Evolutionary conservation across 2,797 vertebrate genomes (phyloP), one percentile per base, ranked within the genome.

Genomic region (Pangasius krempfi): DNA sequence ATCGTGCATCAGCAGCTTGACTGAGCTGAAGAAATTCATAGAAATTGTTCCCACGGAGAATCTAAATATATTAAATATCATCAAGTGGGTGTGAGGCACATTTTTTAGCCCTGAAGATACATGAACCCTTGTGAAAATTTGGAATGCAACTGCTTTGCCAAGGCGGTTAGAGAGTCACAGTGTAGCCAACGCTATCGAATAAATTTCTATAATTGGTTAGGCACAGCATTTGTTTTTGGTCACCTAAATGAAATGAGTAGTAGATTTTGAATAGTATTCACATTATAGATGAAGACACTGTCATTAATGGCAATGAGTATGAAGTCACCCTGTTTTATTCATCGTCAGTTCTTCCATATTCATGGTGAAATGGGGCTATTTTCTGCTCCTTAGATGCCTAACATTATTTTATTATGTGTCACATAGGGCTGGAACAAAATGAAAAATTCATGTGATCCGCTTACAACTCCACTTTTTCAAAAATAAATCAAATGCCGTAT

Each of bases 21-120:
- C 16, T 68, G 16, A n/a, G 60, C 62, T 60, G 13, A 56, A 56
- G 47, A 85, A 50, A n/a, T 56, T 82, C 33, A 47, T 58, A 82
- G 50, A 79, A 56, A 54, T 12, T 58, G 52, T 80, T 79, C 40
- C 84, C 27, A 78, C 10, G 4, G 72, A 64, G 25, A 85, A 25
- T 68, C 33, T 44, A 79, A 44, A 88, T 85, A 68, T 78, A 85
- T 83, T 44, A 33, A 83, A 73, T 81, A 66, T 62, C 56, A 82
- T 82, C 47, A 84, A 70, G 82, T 70, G 62, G 64, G 64, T 68
- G 82, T 33, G 62, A 84, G 68, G 82, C 64, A 62, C 37, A 60
- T 84, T 68, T 84, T 66, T n/a, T 68, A 37, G 44, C 44, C 47
- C 64, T 84, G 40, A 66, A 66, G 30, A 52, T 30, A 37, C 44